These are phyloP conservation scores for Nephila pilipes DNA, from an alignment of 1,140 invertebrate species.

Conservation along the genomic window DNA sequence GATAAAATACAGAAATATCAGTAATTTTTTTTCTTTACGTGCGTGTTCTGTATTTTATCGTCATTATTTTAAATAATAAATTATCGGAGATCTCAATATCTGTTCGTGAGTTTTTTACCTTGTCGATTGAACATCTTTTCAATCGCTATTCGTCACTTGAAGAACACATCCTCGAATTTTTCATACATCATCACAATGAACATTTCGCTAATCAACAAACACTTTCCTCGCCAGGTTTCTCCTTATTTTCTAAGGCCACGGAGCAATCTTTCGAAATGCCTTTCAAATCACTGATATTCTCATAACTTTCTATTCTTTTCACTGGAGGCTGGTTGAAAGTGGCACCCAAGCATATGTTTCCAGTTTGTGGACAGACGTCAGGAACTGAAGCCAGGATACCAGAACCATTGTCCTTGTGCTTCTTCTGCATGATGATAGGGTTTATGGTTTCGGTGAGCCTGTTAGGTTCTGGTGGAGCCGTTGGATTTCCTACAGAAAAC, in stretches of 20 bases:
- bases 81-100: too few relatives aligned
- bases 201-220: conserved; percentile 28
- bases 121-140: too few relatives aligned
- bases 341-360: background rate
- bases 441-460: conserved; percentile 71
- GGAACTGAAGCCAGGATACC: background rate
- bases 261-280: conserved; percentile 14
- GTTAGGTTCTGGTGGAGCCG: background rate
- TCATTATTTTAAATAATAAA: too few relatives aligned
- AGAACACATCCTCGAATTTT: too few relatives aligned
- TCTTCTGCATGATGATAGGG: conserved; percentile 56
- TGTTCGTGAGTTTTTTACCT: too few relatives aligned
- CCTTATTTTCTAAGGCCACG: conserved; percentile 59
- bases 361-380: background rate
- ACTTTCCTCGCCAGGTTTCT: conserved; percentile 72
- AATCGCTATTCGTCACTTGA: too few relatives aligned
- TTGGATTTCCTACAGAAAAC: conserved; percentile 72
- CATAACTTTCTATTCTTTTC: conserved; percentile 61
- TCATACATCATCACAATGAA: too few relatives aligned
- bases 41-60: too few relatives aligned
- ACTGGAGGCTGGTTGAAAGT: background rate
- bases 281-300: conserved; percentile 67
- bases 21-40: too few relatives aligned
- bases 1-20: too few relatives aligned
- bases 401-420: conserved; percentile 10